Base-by-base conservation (phyloP, 1,140 invertebrate species). In the Sitobion miscanthi region DNA sequence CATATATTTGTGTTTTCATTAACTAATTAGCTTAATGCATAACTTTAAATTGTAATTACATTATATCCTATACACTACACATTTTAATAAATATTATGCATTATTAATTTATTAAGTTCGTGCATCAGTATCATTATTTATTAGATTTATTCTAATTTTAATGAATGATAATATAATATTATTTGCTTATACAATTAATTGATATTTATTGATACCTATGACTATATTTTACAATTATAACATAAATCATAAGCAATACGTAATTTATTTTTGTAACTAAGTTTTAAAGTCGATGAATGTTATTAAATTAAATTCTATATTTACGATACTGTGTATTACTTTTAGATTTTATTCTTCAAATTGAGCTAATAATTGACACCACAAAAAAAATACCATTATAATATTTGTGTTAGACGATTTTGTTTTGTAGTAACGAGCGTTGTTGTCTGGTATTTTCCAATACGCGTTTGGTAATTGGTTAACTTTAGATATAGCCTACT, bases 401-500 rank as follows among this genome's bases (percentile, higher is more conserved):
- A 35, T 88, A 52, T 20, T 52, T 38, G 20, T 35, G 21, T 49
- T 52, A 6, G 47, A 47, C 21, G 45, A 88, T 88, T 88, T 88
- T 35, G 47, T 49, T 88, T 52, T 49, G 47, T 52, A 47, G 25
- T 49, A 87, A 87, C 45, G 11, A 52, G 47, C 38, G 38, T 49
- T 35, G 47, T 54, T 89, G 5, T 89, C 86, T 25, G 30, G 49
- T 35, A 52, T 52, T 87, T 49, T 88, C 2, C 86, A 47, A 88
- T 47, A 49, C 88, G 35, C 88, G 35, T 47, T 49, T n/a, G 35
- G 88, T 89, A 89, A 89, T 89, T 89, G 88, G 88, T 42, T 6
- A 21, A 57, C 52, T 42, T 89, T 57, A 42, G 11, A 38, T 88
- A 35, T 49, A n/a, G 25, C 30, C 86, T 17, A 25, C 38, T 25